phyloP scores from a whole-genome alignment of 2,888 invertebrate species.

The Polia nebulosa region DNA sequence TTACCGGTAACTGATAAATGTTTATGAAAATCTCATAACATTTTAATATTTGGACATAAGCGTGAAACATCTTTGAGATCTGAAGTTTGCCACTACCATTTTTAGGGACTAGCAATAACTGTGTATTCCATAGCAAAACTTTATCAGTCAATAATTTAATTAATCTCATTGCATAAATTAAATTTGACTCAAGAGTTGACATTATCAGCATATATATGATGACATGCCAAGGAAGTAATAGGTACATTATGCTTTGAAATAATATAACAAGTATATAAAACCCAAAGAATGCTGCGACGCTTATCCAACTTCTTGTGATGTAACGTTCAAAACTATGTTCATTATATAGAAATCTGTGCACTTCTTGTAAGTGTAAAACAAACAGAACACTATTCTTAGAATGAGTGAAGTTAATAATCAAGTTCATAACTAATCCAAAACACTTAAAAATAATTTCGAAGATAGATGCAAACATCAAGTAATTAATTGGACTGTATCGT shows the following conservation, averaged over 20 bases:
- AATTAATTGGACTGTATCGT: slow-evolving; percentile 7
- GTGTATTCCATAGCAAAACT: slow-evolving; percentile 6
- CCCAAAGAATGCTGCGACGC: not conserved
- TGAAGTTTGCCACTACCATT: slow-evolving; percentile 1
- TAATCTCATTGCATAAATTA: slow-evolving; percentile 1
- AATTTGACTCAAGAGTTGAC: slow-evolving; percentile 10
- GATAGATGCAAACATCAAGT: slow-evolving; percentile 6
- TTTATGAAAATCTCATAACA: not conserved
- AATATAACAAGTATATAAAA: slow-evolving; percentile 4
- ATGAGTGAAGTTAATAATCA: slow-evolving; percentile 4
- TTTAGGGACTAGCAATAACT: not conserved
- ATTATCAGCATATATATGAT: not conserved
- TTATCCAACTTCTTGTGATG: slow-evolving; percentile 13
- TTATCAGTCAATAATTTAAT: slow-evolving; percentile 7
- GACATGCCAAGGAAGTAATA: not conserved
- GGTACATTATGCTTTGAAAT: not conserved
- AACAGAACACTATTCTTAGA: slow-evolving; percentile 8
- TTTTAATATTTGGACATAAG: not conserved
- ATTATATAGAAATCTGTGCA: slow-evolving; percentile 8
- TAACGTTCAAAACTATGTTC: not conserved
- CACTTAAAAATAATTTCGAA: slow-evolving; percentile 10
- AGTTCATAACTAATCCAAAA: not conserved
- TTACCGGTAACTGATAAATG: slow-evolving; percentile 9
- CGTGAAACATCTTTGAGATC: slow-evolving; percentile 1
- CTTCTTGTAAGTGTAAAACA: slow-evolving; percentile 8